Percentiles rank a stretch among this genome's conserved stretches.
Evolutionary conservation across 2,888 invertebrate species (phyloP).

Genomic region (Coremacera marginata): DNA sequence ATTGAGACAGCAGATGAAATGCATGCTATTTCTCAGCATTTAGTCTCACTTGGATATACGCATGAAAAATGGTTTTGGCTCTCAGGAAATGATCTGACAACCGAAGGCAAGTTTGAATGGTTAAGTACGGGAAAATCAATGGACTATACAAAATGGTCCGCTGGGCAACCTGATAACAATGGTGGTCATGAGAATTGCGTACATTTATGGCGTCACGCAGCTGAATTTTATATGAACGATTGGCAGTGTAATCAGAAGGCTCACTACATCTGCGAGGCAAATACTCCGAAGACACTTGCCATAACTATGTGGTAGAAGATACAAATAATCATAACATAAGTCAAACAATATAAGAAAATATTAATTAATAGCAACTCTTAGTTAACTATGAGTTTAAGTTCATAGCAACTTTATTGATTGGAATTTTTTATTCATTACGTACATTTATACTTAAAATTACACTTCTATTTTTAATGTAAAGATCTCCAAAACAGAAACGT

Average conservation of each 20-base stretch:
- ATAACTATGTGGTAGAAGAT: constrained; percentile 8
- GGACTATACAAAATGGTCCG: constrained; percentile 56
- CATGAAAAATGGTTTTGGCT: constrained; percentile 1
- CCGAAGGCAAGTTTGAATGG: constrained; percentile 59
- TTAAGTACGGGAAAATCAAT: constrained; percentile 56
- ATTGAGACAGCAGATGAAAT: constrained; percentile 49
- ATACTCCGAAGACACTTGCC: neutral
- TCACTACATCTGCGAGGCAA: constrained; percentile 20
- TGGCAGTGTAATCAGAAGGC: neutral
- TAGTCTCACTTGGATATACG: neutral
- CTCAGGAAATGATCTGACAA: constrained; percentile 56
- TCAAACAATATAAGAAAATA: too few relatives aligned
- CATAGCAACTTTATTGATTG: too few relatives aligned
- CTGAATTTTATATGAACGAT: constrained; percentile 20
- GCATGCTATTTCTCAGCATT: constrained; percentile 3
- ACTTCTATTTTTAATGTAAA: too few relatives aligned
- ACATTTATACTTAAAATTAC: too few relatives aligned
- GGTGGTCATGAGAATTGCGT: constrained; percentile 12
- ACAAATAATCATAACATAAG: too few relatives aligned
- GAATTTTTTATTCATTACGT: too few relatives aligned
- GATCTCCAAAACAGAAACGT: too few relatives aligned
- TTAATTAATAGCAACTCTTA: too few relatives aligned
- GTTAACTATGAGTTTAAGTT: too few relatives aligned
- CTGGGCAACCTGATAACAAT: constrained; percentile 52
- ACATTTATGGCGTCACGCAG: constrained; percentile 2